These are phyloP conservation scores for Cricetomys ansorgei DNA, from an alignment of 2,113 vertebrate genomes.

Conservation along the genomic window DNA sequence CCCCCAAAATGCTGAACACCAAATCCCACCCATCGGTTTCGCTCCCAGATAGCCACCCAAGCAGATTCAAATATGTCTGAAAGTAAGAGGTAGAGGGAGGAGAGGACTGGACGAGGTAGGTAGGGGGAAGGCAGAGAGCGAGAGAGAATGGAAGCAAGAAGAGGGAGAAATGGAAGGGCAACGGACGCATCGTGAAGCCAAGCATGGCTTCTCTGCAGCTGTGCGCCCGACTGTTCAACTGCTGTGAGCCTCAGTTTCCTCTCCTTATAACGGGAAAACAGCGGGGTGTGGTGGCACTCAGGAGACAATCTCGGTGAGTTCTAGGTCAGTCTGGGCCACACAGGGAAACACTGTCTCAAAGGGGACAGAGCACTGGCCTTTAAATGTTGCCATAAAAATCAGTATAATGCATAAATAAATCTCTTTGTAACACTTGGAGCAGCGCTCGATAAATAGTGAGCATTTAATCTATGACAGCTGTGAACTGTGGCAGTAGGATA, in stretches of 20 bases:
- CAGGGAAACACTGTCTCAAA: neutral
- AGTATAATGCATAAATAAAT: neutral
- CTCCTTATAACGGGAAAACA: slow-evolving; percentile 25
- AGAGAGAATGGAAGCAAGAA: neutral
- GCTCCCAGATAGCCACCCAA: neutral
- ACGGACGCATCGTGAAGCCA: neutral
- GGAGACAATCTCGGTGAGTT: neutral
- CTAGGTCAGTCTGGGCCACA: neutral
- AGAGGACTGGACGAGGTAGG: neutral
- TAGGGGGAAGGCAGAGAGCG: too few relatives aligned
- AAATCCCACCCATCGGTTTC: neutral
- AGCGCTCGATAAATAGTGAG: neutral
- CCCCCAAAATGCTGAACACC: slow-evolving; percentile 6
- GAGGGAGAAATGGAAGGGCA: neutral
- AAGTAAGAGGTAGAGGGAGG: neutral
- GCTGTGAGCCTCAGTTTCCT: slow-evolving; percentile 14
- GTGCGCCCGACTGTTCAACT: neutral
- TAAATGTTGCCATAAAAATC: neutral
- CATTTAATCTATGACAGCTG: neutral
- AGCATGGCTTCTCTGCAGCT: neutral
- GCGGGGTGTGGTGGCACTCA: neutral
- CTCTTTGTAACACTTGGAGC: neutral
- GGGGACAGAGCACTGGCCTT: neutral
- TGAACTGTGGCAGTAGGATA: neutral
- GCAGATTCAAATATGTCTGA: neutral